A percentile compares a stretch with the other conserved stretches of the same genome.
These are phyloP conservation scores for Drosophila nebulosa DNA, from an alignment of 1,140 invertebrate species.

Conservation along the genomic window DNA sequence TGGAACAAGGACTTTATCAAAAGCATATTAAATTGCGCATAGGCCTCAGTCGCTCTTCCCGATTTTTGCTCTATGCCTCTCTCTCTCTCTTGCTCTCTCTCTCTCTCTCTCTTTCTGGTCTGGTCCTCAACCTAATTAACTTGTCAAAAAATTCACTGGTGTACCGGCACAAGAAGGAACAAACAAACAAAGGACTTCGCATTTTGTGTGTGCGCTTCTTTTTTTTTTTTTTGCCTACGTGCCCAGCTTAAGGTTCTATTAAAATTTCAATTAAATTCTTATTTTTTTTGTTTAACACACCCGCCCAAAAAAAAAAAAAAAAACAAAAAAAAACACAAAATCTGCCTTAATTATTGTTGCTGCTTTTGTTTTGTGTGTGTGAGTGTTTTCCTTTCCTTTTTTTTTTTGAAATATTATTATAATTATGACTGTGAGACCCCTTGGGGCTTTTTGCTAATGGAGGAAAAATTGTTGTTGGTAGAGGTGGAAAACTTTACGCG, in stretches of 20 bases:
- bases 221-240: conserved; percentile 34
- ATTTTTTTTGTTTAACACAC: conserved; percentile 18
- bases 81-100: neutral
- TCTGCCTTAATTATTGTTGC: conserved; percentile 53
- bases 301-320: too few relatives aligned
- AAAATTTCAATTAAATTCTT: conserved; percentile 67
- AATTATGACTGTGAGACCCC: conserved; percentile 58
- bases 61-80: neutral
- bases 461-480: conserved; percentile 11
- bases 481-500: conserved; percentile 15
- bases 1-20: conserved; percentile 48
- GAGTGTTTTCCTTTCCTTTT: neutral
- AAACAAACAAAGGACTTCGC: conserved; percentile 30
- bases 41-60: neutral
- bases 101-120: neutral
- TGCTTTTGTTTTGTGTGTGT: conserved; percentile 15
- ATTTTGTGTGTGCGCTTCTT: neutral
- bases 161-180: conserved; percentile 22
- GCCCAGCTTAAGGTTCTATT: conserved; percentile 62
- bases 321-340: too few relatives aligned
- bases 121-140: conserved; percentile 59
- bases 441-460: neutral
- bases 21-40: conserved; percentile 54
- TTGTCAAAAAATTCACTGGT: conserved; percentile 62
- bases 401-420: conserved; percentile 62